Conservation (phyloP, 2,113 vertebrate species). For the Dunckerocampus dactyliophorus region DNA sequence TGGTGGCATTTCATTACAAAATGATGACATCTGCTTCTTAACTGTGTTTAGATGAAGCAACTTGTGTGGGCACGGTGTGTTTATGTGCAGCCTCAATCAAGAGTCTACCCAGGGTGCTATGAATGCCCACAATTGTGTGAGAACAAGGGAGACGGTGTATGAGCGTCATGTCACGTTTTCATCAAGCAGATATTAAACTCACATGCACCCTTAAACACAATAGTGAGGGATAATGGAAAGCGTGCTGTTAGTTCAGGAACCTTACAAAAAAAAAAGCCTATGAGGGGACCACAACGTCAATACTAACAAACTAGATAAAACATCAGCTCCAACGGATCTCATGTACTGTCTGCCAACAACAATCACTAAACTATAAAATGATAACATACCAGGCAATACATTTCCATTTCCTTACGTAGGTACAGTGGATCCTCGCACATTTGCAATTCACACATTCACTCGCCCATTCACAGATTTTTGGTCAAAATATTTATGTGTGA, state of each 20-base stretch:
- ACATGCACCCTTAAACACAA: neutral
- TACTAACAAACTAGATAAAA: neutral
- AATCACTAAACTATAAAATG: too few species aligned
- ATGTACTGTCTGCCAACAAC: too few species aligned
- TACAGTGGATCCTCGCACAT: too few species aligned
- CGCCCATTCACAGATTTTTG: too few species aligned
- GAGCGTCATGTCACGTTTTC: constrained; percentile 59
- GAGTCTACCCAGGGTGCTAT: constrained; percentile 32
- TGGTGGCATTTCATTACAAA: neutral
- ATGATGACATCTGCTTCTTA: neutral
- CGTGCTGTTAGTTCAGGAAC: constrained; percentile 7
- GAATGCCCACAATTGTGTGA: constrained; percentile 40
- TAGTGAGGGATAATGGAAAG: neutral
- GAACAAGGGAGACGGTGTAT: constrained; percentile 68
- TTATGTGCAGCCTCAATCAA: constrained; percentile 28
- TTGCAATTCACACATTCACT: too few species aligned
- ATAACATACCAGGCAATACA: too few species aligned
- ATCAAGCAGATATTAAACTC: constrained; percentile 3
- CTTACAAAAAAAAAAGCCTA: neutral
- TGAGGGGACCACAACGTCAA: neutral
- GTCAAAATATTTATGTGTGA: too few species aligned
- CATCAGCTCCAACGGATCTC: too few species aligned
- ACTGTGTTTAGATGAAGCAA: constrained; percentile 12
- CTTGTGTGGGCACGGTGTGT: constrained; percentile 32
- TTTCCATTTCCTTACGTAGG: too few species aligned